Evolutionary conservation across 1,140 invertebrate genomes (phyloP), one percentile per base, ranked within the genome.

Genomic region (Trachymyrmex cornetzi): DNA sequence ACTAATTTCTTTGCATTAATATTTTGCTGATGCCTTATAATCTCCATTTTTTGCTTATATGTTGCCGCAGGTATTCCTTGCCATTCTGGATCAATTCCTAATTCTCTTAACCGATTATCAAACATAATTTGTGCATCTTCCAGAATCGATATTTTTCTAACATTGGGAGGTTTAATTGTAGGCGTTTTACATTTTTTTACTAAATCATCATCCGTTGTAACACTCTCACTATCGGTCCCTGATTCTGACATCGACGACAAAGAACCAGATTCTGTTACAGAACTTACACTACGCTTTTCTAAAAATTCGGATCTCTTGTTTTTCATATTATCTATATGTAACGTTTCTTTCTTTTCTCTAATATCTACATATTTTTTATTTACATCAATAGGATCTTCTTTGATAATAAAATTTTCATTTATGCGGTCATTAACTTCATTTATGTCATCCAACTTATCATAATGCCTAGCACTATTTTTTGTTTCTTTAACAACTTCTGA

Each of bases 31-130:
- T 96, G 95, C 89, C 94, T 95, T 22, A 97, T 88, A 63, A 94
- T 94, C 9, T 94, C 93, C 63, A 96, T 94, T 85, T 96, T 96
- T 86, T 96, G 95, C 55, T 95, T 93, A 88, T 95, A 97, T 34
- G 95, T 94, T 77, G 91, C 94, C 86, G 92, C 90, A 0, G 96
- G 94, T 89, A 97, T 93, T 71, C 95, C 95, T 14, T 92, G 94
- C 94, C 95, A 96, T 44, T 96, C 95, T 7, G 96, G 95, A 93
- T 96, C 96, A 11, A 96, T 94, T 53, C 96, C 96, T 53, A 96
- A 92, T 82, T 95, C 94, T 82, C 94, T 93, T 86, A 97, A 87
- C 79, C 93, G 94, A 11, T 92, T 86, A 30, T 95, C 88, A 38
- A 95, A 93, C 63, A 86, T 81, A 30, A 0, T 79, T 50, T 0